phyloP scores from a whole-genome alignment of 2,888 invertebrate species.

The Protodeltote pygarga region DNA sequence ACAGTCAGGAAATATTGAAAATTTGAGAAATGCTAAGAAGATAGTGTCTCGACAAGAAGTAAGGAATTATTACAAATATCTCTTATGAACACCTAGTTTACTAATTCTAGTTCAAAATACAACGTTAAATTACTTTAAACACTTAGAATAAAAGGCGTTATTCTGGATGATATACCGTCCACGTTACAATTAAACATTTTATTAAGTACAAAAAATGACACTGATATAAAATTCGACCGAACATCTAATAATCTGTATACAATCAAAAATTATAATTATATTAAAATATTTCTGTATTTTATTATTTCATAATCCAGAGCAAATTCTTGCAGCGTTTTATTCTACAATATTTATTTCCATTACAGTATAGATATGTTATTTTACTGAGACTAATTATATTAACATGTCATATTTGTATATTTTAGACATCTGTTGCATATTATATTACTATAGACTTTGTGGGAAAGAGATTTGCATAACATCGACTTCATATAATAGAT shows the following conservation, averaged over 20 bases:
- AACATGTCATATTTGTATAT: conserved; percentile 28
- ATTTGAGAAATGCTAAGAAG: conserved; percentile 26
- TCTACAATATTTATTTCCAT: conserved; percentile 29
- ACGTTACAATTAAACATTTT: conserved; percentile 46
- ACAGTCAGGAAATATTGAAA: conserved; percentile 32
- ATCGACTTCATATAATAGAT: too few relatives aligned
- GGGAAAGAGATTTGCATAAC: too few relatives aligned
- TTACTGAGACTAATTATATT: conserved; percentile 33
- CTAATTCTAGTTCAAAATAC: conserved; percentile 47
- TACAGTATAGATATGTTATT: conserved; percentile 38
- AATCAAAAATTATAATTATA: conserved; percentile 64
- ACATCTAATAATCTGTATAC: conserved; percentile 68
- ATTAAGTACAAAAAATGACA: conserved; percentile 56
- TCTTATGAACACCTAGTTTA: conserved; percentile 45
- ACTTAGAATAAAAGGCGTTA: conserved; percentile 51
- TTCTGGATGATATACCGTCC: conserved; percentile 34
- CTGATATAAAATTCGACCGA: conserved; percentile 63
- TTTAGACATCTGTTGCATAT: conserved; percentile 43
- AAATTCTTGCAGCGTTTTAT: conserved; percentile 42
- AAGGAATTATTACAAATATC: conserved; percentile 40
- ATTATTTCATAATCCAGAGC: conserved; percentile 20
- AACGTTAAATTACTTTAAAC: conserved; percentile 46
- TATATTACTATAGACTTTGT: conserved; percentile 23
- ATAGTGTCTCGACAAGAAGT: conserved; percentile 26
- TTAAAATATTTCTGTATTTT: conserved; percentile 67